Evolutionary conservation across 2,888 invertebrate genomes (phyloP).

Genomic region (Celastrina argiolus): DNA sequence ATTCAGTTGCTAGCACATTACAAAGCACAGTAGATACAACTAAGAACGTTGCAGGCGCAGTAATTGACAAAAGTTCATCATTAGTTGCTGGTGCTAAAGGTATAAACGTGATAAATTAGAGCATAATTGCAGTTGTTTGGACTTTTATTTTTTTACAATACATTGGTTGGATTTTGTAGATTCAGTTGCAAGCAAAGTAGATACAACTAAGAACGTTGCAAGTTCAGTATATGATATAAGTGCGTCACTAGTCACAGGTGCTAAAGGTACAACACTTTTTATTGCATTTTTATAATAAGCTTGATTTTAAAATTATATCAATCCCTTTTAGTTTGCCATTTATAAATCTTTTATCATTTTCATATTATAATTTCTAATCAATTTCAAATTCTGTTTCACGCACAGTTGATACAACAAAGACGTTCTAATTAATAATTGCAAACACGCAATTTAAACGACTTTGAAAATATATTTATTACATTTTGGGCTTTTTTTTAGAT

Average conservation of each 20-base stretch:
- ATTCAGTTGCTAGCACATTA: conserved; percentile 33
- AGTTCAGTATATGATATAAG: conserved; percentile 49
- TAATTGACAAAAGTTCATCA: conserved; percentile 44
- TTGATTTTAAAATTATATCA: too few species aligned
- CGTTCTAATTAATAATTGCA: not conserved
- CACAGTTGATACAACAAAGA: too few species aligned
- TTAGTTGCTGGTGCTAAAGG: conserved; percentile 31
- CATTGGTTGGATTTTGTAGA: conserved; percentile 37
- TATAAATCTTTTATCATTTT: too few species aligned
- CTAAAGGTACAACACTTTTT: conserved; percentile 38
- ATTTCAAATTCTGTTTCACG: too few species aligned
- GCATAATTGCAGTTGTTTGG: not conserved
- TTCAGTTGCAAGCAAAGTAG: conserved; percentile 47
- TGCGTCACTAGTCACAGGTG: conserved; percentile 42
- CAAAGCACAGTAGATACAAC: conserved; percentile 49
- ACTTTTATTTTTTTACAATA: not conserved
- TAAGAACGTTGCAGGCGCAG: conserved; percentile 47
- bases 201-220: conserved; percentile 51
- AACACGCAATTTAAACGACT: too few species aligned
- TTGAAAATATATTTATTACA: too few species aligned
- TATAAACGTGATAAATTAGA: not conserved
- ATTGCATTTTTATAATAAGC: too few species aligned
- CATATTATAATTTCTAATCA: too few species aligned
- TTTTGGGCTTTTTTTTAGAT: not conserved
- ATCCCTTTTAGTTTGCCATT: too few species aligned